Evolutionary conservation across 1,140 invertebrate species (phyloP).

Genomic region (Tetramorium parvispinum): DNA sequence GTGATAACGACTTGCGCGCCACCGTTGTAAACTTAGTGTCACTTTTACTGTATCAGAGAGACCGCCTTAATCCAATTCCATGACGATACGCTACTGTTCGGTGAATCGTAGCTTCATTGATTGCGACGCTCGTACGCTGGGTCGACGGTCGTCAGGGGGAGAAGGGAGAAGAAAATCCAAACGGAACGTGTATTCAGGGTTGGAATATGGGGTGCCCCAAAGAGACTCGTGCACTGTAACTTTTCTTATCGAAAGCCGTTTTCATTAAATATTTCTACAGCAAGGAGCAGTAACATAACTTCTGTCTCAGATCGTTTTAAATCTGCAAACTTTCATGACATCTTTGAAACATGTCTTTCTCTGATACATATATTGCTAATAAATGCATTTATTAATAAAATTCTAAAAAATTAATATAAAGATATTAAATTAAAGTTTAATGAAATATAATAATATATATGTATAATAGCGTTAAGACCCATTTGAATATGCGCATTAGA

Average conservation of each 20-base stretch:
- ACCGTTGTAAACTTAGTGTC: background rate
- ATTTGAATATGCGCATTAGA: background rate
- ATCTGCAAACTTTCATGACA: background rate
- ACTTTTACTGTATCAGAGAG: constrained; percentile 11
- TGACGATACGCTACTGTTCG: constrained; percentile 80
- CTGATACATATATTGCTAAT: background rate
- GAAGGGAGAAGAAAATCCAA: constrained; percentile 60
- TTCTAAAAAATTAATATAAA: background rate
- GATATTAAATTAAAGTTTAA: background rate
- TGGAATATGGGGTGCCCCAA: constrained; percentile 17
- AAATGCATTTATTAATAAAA: background rate
- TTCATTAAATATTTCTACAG: background rate
- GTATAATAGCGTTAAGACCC: background rate
- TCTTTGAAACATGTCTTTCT: background rate
- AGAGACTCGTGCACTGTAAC: background rate
- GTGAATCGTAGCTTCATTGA: constrained; percentile 85
- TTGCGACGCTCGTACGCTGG: constrained; percentile 82
- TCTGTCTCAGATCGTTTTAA: background rate
- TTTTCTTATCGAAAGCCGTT: background rate
- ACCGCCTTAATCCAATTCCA: constrained; percentile 20
- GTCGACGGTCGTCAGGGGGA: constrained; percentile 63
- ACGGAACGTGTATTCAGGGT: constrained; percentile 68
- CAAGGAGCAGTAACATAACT: background rate
- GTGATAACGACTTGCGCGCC: background rate
- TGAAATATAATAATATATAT: background rate